Base-by-base conservation (phyloP, 2,888 invertebrate genomes). In the Brenthis ino region DNA sequence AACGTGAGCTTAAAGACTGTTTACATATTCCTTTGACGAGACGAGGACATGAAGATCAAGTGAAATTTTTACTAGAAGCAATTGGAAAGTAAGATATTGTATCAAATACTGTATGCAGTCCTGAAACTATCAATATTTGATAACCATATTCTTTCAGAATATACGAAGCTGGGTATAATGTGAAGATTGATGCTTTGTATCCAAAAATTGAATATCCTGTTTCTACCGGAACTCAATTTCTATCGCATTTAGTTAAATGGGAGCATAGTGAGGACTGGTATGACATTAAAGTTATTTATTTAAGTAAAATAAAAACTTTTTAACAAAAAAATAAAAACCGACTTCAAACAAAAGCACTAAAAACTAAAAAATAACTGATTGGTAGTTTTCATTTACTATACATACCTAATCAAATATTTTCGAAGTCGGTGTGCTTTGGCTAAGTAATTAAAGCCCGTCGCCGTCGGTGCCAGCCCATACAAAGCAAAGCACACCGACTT, bases 161-260 rank as follows among this genome's bases (percentile, higher is more conserved):
- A 60, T 98, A 95, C 82, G 94, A 95, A 77, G 91, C 93, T 71
- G 98, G 98, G 0, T 85, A 95, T 33, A 94, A 96, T 72, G 93
- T 96, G 0, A 93, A 95, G 74, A 83, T 97, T 12, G 89, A 95
- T 8, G 94, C 94, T 20, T 84, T 98, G 0, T 98, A 97, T 82
- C 96, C 97, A 0, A 84, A 92, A 64, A 89, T 97, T 0, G 80
- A 94, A 57, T 97, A 95, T 78, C 98, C 98, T 0, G 98, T 98
- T 0, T 95, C 97, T 1, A 93, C 95, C 8, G 96, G 96, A 37
- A 98, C 98, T 0, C 95, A 96, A 0, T 95, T 96, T 92, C 93
- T 98, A 57, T 95, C 97, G 0, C 95, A 97, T 4, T 86, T 96
- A 16, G 94, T 98, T 14, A 94, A 94, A 74, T 98, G 98, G 98